These are phyloP conservation scores for Acronicta leporina DNA, from an alignment of 2,888 invertebrate species.

Conservation along the genomic window DNA sequence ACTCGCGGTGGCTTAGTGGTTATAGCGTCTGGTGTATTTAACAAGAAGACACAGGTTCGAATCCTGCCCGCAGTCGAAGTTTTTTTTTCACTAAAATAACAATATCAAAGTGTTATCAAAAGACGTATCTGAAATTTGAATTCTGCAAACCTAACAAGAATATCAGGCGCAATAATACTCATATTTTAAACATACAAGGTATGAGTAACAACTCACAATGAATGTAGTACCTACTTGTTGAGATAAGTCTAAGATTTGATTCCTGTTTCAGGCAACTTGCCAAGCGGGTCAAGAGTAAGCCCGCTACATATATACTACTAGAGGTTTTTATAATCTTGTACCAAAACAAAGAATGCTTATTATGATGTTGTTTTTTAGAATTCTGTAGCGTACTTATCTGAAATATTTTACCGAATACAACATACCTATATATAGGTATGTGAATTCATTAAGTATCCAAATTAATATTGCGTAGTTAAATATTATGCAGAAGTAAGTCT, in stretches of 20 bases:
- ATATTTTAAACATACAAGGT: background rate
- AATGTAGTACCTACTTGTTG: conserved; percentile 45
- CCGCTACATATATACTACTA: conserved; percentile 5
- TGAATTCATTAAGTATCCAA: no score
- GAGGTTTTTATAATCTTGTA: background rate
- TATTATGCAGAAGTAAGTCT: no score
- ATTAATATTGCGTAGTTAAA: no score
- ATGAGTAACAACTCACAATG: conserved; percentile 27
- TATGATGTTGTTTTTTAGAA: background rate
- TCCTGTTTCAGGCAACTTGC: conserved; percentile 56
- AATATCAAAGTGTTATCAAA: no score
- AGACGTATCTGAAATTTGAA: background rate
- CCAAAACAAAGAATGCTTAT: conserved; percentile 19
- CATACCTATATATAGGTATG: no score
- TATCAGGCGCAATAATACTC: background rate
- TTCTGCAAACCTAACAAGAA: background rate
- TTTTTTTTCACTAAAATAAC: no score
- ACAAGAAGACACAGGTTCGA: no score
- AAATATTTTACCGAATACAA: no score
- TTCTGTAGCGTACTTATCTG: no score
- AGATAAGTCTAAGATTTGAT: conserved; percentile 50
- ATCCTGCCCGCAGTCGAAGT: no score
- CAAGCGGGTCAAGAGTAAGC: conserved; percentile 55
- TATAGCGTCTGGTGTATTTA: no score
- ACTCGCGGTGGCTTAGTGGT: no score